Percentiles rank a stretch among this genome's conserved stretches.
phyloP scores from a whole-genome alignment of 1,140 invertebrate species.

The Asbolus verrucosus region DNA sequence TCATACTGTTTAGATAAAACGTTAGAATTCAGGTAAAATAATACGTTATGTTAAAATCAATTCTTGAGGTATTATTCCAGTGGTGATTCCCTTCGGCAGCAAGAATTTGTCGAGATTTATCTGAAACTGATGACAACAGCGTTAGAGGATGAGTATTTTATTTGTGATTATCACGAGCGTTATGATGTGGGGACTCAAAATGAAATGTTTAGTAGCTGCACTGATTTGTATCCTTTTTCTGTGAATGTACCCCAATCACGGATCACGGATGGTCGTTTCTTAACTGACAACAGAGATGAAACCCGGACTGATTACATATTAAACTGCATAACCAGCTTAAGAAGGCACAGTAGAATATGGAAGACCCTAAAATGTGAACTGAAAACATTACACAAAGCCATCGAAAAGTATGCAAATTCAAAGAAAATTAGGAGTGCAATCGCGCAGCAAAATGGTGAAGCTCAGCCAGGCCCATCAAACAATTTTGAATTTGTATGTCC shows the following conservation, averaged over 20 bases:
- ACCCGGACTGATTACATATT: constrained; percentile 61
- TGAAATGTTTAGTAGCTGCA: constrained; percentile 58
- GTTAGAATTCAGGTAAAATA: constrained; percentile 57
- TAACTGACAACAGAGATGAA: constrained; percentile 54
- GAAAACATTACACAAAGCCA: constrained; percentile 11
- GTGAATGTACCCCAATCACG: too few species aligned
- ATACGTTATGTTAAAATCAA: neutral
- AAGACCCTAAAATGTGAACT: neutral
- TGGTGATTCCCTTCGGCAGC: constrained; percentile 65
- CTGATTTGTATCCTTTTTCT: constrained; percentile 57
- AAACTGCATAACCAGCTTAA: constrained; percentile 57
- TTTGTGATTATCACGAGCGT: constrained; percentile 75
- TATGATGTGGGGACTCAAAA: constrained; percentile 53
- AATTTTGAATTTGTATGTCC: neutral
- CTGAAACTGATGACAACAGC: constrained; percentile 72
- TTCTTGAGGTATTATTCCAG: constrained; percentile 62
- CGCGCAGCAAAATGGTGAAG: neutral
- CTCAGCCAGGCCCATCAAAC: constrained; percentile 41
- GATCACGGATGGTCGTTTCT: too few species aligned
- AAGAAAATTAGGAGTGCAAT: constrained; percentile 1
- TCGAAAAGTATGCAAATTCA: neutral
- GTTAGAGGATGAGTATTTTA: constrained; percentile 75
- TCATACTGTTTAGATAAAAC: constrained; percentile 58
- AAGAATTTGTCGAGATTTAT: constrained; percentile 70
- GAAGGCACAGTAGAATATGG: constrained; percentile 42